Conservation (phyloP, 2,888 invertebrate genomes). For the Psylliodes chrysocephalus region DNA sequence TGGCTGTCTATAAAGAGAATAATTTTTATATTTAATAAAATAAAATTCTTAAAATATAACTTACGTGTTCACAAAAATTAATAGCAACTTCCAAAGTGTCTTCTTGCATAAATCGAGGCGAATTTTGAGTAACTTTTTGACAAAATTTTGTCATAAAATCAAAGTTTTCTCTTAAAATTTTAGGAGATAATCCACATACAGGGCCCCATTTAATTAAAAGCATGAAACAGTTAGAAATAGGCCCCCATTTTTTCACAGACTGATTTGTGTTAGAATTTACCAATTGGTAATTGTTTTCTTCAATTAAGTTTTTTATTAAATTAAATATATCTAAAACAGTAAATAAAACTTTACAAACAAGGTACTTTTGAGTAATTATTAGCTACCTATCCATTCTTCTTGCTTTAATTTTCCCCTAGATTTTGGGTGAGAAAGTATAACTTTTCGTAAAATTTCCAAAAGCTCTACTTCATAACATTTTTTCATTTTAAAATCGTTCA, state of each 20-base stretch:
- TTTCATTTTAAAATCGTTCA: conserved; percentile 51
- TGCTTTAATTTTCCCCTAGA: conserved; percentile 67
- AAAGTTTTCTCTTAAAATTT: conserved; percentile 54
- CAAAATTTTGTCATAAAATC: conserved; percentile 54
- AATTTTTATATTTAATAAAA: background rate
- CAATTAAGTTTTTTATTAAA: conserved; percentile 41
- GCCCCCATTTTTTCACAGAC: too few species aligned
- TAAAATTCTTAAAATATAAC: conserved; percentile 34
- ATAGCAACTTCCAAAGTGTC: conserved; percentile 48
- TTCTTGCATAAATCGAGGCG: conserved; percentile 44
- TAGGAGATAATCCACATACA: conserved; percentile 50
- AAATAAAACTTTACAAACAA: too few species aligned
- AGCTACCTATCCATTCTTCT: conserved; percentile 70
- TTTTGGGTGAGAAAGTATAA: conserved; percentile 66
- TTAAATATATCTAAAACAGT: conserved; percentile 44
- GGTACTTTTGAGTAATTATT: conserved; percentile 6
- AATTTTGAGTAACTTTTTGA: conserved; percentile 43
- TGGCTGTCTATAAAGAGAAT: conserved; percentile 54
- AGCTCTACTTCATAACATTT: conserved; percentile 66
- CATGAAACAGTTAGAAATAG: conserved; percentile 52
- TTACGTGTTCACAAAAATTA: conserved; percentile 49
- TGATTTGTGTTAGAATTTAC: too few species aligned
- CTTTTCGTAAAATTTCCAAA: conserved; percentile 67
- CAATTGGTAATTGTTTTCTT: conserved; percentile 37
- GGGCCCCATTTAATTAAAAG: conserved; percentile 56